Percentiles rank a stretch among this genome's conserved stretches.
Conservation (phyloP, 2,797 vertebrate genomes). For the Microcaecilia unicolor region DNA sequence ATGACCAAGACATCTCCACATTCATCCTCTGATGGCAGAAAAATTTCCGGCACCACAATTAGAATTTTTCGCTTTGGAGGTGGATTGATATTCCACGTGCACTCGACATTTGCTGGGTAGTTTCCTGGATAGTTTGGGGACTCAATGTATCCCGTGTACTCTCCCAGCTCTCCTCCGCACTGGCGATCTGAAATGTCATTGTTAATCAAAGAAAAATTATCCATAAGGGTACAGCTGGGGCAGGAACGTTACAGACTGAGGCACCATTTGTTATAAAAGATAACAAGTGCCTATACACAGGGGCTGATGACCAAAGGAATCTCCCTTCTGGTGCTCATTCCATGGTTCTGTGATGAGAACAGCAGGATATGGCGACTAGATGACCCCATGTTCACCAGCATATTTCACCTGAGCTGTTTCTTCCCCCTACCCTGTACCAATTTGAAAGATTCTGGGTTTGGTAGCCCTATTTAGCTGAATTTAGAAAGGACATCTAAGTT, state of each 20-base stretch:
- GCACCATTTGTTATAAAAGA: background rate
- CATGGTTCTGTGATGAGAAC: too few species aligned
- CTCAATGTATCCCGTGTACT: constrained; percentile 95
- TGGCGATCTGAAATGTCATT: constrained; percentile 75
- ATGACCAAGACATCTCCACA: constrained; percentile 95
- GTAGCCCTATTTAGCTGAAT: background rate
- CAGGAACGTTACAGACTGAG: background rate
- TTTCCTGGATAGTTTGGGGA: constrained; percentile 97
- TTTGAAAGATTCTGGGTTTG: background rate
- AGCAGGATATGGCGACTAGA: too few species aligned
- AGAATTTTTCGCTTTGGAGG: constrained; percentile 96
- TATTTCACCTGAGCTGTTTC: constrained; percentile 1
- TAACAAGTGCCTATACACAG: too few species aligned
- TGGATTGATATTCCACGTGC: constrained; percentile 95
- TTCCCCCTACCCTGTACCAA: background rate
- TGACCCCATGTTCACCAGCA: background rate
- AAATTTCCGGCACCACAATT: constrained; percentile 95
- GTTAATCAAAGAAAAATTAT: background rate
- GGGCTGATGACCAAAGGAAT: too few species aligned
- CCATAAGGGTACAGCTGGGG: constrained; percentile 8
- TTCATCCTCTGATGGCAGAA: constrained; percentile 93
- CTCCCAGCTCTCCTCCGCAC: constrained; percentile 92
- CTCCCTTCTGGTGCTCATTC: too few species aligned
- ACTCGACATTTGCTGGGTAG: constrained; percentile 89
- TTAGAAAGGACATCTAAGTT: too few species aligned